These are phyloP conservation scores for Euspilapteryx auroguttella DNA, from an alignment of 2,888 invertebrate genomes.

Conservation along the genomic window DNA sequence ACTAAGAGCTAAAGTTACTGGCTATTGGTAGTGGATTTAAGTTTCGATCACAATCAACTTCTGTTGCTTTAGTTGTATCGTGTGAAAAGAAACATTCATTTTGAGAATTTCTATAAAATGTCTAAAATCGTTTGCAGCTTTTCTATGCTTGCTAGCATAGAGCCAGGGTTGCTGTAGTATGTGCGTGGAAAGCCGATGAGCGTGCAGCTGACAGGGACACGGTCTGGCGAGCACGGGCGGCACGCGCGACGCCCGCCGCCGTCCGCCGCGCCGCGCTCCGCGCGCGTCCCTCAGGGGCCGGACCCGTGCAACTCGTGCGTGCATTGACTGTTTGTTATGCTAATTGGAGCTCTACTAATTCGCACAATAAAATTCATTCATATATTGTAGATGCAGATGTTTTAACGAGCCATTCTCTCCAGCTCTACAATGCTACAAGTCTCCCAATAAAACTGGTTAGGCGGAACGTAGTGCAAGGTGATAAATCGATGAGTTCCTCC, in stretches of 20 bases:
- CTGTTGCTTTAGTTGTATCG: too few species aligned
- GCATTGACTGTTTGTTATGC: constrained; percentile 35
- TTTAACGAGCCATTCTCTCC: constrained; percentile 22
- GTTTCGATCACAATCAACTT: too few species aligned
- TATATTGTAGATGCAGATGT: constrained; percentile 17
- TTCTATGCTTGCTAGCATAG: too few species aligned
- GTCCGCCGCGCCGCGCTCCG: background rate
- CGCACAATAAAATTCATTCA: constrained; percentile 42
- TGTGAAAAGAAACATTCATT: too few species aligned
- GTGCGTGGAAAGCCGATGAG: constrained; percentile 15
- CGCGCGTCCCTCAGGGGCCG: background rate
- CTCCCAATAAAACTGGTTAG: too few species aligned
- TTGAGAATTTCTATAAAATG: too few species aligned
- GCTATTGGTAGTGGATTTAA: too few species aligned
- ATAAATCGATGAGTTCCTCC: too few species aligned
- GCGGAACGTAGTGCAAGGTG: too few species aligned
- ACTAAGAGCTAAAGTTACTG: constrained; percentile 45
- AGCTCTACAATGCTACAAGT: too few species aligned
- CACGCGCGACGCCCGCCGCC: constrained; percentile 7
- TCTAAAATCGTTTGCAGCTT: too few species aligned
- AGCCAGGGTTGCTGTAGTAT: too few species aligned
- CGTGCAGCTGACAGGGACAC: constrained; percentile 27
- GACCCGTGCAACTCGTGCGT: constrained; percentile 15
- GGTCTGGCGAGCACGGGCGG: constrained; percentile 37
- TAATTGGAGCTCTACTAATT: constrained; percentile 37